Percentiles rank a stretch among this genome's conserved stretches.
Conservation (phyloP, 1,140 invertebrate genomes). For the Gyrodactylus bullatarudis region DNA sequence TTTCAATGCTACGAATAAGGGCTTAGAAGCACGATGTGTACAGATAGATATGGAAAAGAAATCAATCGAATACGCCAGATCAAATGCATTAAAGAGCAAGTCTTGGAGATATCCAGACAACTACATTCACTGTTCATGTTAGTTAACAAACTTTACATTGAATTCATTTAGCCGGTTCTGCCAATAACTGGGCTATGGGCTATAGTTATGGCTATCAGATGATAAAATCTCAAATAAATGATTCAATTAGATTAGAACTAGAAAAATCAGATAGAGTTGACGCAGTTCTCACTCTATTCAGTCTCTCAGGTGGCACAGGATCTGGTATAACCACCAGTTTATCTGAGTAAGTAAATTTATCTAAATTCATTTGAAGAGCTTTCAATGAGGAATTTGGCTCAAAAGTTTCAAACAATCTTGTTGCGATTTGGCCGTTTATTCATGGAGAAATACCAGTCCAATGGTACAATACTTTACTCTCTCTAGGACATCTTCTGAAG, state of each 20-base stretch:
- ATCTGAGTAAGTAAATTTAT: too few species aligned
- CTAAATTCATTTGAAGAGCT: background rate
- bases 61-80: background rate
- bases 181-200: slow-evolving; percentile 1
- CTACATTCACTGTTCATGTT: background rate
- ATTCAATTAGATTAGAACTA: background rate
- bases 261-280: slow-evolving; percentile 1
- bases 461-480: background rate
- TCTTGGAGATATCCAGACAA: background rate
- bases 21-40: background rate
- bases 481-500: background rate
- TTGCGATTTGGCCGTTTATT: slow-evolving; percentile 1
- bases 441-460: slow-evolving; percentile 4
- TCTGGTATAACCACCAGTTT: background rate
- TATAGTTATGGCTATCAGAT: background rate
- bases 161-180: background rate
- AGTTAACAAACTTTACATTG: background rate
- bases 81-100: background rate
- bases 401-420: background rate
- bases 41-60: slow-evolving; percentile 5
- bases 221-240: background rate
- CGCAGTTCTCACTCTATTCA: background rate
- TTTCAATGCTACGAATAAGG: background rate
- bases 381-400: background rate
- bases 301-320: slow-evolving; percentile 1